Conservation (phyloP, 2,888 invertebrate genomes). For the Ormyrus labotus region DNA sequence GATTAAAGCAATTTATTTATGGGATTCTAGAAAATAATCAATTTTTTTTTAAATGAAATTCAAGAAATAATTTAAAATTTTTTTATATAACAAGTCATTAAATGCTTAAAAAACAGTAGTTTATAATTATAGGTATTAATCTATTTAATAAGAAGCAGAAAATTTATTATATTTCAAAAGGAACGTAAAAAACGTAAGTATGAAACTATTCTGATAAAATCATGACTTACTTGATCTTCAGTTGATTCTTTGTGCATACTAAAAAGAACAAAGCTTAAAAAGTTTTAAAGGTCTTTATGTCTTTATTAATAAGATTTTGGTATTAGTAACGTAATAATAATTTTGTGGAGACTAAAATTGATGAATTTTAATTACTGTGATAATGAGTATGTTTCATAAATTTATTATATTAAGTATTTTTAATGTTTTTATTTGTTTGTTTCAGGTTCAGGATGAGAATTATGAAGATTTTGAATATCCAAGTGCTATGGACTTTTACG, state of each 20-base stretch:
- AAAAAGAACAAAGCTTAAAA: not conserved
- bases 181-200: conserved; percentile 65
- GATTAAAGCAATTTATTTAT: too few relatives aligned
- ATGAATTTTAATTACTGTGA: too few relatives aligned
- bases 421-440: conserved; percentile 60
- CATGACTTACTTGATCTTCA: conserved; percentile 29
- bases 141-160: conserved; percentile 67
- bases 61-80: not conserved
- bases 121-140: conserved; percentile 67
- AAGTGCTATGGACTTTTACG: conserved; percentile 61
- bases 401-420: too few relatives aligned
- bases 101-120: conserved; percentile 46
- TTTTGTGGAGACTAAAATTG: too few relatives aligned
- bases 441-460: conserved; percentile 67
- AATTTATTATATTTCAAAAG: conserved; percentile 65
- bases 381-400: too few relatives aligned
- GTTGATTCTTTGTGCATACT: conserved; percentile 28
- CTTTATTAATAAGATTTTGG: not conserved
- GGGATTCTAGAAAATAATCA: too few relatives aligned
- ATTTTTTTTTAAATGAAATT: too few relatives aligned
- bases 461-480: conserved; percentile 60
- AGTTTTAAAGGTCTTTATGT: conserved; percentile 6
- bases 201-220: conserved; percentile 47
- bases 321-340: too few relatives aligned
- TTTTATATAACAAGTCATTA: not conserved